Percentiles rank a stretch among this genome's conserved stretches.
These are phyloP conservation scores for Chloroclysta siterata DNA, from an alignment of 2,888 invertebrate species.

Conservation along the genomic window DNA sequence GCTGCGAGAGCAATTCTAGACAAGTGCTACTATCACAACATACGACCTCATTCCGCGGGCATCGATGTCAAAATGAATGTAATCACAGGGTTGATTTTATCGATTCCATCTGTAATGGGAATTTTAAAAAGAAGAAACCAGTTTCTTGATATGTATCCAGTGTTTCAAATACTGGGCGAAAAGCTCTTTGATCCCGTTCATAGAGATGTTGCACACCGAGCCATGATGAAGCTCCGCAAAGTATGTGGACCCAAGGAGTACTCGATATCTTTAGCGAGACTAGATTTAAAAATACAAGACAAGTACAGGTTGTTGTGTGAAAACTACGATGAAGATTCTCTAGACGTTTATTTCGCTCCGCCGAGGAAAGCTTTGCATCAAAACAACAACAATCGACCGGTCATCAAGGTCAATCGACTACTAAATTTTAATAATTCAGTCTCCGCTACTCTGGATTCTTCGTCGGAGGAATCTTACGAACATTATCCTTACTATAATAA, in stretches of 20 bases:
- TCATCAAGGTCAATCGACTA: conserved; percentile 70
- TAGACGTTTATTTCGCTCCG: conserved; percentile 77
- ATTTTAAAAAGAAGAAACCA: conserved; percentile 81
- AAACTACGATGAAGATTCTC: conserved; percentile 76
- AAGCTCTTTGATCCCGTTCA: conserved; percentile 81
- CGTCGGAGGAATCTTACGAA: conserved; percentile 87
- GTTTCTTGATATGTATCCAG: conserved; percentile 77
- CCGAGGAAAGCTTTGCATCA: conserved; percentile 64
- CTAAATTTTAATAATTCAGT: conserved; percentile 63
- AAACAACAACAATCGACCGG: conserved; percentile 59
- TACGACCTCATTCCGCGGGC: conserved; percentile 80
- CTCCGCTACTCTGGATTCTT: conserved; percentile 68
- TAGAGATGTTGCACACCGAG: conserved; percentile 89
- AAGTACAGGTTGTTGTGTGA: conserved; percentile 77
- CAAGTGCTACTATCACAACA: conserved; percentile 87
- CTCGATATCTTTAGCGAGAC: conserved; percentile 78
- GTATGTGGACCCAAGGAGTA: conserved; percentile 88
- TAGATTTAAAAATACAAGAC: conserved; percentile 79
- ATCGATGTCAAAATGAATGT: conserved; percentile 81
- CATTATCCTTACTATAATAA: conserved; percentile 65
- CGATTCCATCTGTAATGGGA: conserved; percentile 86
- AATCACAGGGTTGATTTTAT: conserved; percentile 87
- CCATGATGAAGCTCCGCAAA: conserved; percentile 88
- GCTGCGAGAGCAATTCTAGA: conserved; percentile 87
- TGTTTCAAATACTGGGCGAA: conserved; percentile 82